These are phyloP conservation scores for Clunio marinus DNA, from an alignment of 2,888 invertebrate species.

Conservation along the genomic window DNA sequence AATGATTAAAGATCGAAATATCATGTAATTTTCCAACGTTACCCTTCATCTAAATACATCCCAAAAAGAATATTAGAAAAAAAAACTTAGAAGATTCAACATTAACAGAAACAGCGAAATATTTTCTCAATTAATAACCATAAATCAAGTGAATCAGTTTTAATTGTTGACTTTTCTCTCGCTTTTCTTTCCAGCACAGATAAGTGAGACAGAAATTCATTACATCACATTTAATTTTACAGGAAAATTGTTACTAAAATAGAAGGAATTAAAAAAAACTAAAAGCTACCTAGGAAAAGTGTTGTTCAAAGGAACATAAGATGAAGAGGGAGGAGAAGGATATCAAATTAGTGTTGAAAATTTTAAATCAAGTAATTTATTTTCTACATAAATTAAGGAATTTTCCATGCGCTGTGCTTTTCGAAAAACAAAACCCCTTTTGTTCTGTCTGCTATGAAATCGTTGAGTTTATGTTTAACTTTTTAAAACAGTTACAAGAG, in stretches of 20 bases:
- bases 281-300: not conserved
- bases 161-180: constrained; percentile 41
- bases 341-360: constrained; percentile 38
- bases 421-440: not conserved
- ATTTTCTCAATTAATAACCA: constrained; percentile 42
- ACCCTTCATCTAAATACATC: too few species aligned
- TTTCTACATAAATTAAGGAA: constrained; percentile 32
- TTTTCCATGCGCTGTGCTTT: constrained; percentile 1
- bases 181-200: not conserved
- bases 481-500: not conserved
- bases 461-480: constrained; percentile 13
- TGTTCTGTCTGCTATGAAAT: not conserved
- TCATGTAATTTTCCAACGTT: not conserved
- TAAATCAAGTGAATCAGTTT: constrained; percentile 44
- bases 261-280: not conserved
- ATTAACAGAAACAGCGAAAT: constrained; percentile 8
- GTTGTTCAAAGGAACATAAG: not conserved
- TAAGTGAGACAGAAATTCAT: constrained; percentile 22
- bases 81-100: not conserved
- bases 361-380: constrained; percentile 39
- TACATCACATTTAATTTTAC: constrained; percentile 28
- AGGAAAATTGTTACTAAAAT: not conserved
- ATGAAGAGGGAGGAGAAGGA: constrained; percentile 8
- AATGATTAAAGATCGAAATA: not conserved
- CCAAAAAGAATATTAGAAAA: too few species aligned